Evolutionary conservation across 2,888 invertebrate genomes (phyloP), one percentile per base, ranked within the genome.

Genomic region (Sphaerophoria taeniata): DNA sequence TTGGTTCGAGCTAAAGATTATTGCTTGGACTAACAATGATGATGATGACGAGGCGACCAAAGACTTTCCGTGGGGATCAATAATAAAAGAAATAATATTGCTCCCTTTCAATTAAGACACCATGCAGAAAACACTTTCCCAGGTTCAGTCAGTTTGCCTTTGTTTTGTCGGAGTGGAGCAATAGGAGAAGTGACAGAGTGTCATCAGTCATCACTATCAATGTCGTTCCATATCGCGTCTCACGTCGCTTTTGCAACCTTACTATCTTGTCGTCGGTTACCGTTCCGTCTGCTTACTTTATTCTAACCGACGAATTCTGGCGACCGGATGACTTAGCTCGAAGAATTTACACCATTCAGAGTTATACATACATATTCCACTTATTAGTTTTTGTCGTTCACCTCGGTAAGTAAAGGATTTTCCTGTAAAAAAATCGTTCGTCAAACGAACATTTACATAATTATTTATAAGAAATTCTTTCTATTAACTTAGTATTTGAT

Each of bases 61-160:
- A 12, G 36, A 2, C 36, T n/a, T n/a, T n/a, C 24, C 24, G 24
- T 7, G 6, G 9, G 51, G 71, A 81, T 71, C 24, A 24, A 24
- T 24, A 58, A 58, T 31, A 47, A 34, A 45, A 79, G 73, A 69
- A 63, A 55, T 58, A 79, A 65, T 43, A 71, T 71, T 65, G 24
- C 55, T 53, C 33, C 36, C 76, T 63, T 70, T 75, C 76, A 76
- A 81, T 71, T 76, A 65, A 65, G 55, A 24, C 63, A 71, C 51
- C 49, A 63, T 47, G 60, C 70, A 43, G 24, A 14, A 34, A 56
- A 76, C 51, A 24, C 24, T 24, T 24, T 24, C 24, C 24, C 2
- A 24, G 24, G 24, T 24, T 1, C 24, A 24, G 24, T 24, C 24
- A 24, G 24, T 24, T 24, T 24, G 24, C 24, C 2, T 24, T 24